Evolutionary conservation across 1,140 invertebrate genomes (phyloP), one percentile per base, ranked within the genome.

Genomic region (Pseudomyrmex sp.): DNA sequence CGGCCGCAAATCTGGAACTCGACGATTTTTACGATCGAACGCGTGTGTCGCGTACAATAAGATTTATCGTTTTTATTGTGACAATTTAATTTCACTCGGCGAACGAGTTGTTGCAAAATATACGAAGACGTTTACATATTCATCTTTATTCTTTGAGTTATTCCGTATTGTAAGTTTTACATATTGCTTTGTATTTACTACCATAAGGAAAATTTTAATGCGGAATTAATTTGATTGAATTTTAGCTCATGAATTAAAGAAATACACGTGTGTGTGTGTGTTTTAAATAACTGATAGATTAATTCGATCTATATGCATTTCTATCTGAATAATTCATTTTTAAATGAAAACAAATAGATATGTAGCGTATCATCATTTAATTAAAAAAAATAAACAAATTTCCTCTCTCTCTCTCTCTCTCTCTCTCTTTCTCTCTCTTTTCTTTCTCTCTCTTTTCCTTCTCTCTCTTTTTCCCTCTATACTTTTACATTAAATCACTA

Each of bases 1-100:
- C 88, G 84, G 86, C 85, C 84, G 90, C 89, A 91, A 52, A 92
- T 92, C 91, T 92, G 89, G 85, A 87, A 89, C 88, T 90, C 86
- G 84, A 48, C 82, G 59, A 59, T 26, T 35, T 52, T 20, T 23
- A 23, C 2, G n/a, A 56, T 0, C n/a, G 35, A n/a, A 4, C 26
- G 10, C 44, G 20, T 10, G 20, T 2, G 44, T 18, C 61, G n/a
- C n/a, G 10, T 77, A 15, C 13, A 58, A 58, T 3, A 2, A 69
- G n/a, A n/a, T 10, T 9, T 18, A 12, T n/a, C 1, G 76, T 48
- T 70, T 59, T 58, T 20, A 20, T 44, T 26, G 46, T 12, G n/a
- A 77, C 23, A 56, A 13, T 77, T 52, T 56, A 26, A 69, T 52
- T 48, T 5, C 13, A 20, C 8, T 20, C 10, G 10, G 2, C 10